Conservation (phyloP, 2,888 invertebrate species). For the Sthenelais limicola region DNA sequence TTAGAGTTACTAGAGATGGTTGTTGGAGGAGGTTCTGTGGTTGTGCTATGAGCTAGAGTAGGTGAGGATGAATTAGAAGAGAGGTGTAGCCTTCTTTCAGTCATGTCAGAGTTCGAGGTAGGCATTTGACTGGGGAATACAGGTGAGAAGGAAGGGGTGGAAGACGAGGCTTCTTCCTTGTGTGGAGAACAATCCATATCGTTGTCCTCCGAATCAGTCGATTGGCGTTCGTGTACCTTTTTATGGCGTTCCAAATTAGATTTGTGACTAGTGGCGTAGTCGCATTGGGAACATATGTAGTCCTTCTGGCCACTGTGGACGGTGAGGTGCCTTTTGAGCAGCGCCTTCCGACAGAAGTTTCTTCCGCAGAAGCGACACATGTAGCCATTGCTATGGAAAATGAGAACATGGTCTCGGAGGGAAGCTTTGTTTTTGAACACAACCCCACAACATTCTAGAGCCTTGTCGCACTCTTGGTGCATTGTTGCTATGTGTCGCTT, state of each 20-base stretch:
- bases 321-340: constrained; percentile 71
- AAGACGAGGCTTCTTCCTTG: constrained; percentile 4
- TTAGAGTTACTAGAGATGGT: not conserved
- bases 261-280: constrained; percentile 73
- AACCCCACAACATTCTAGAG: constrained; percentile 69
- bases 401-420: constrained; percentile 69
- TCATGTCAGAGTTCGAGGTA: too few species aligned
- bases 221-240: constrained; percentile 61
- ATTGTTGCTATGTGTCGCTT: constrained; percentile 72
- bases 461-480: constrained; percentile 67
- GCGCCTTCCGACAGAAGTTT: constrained; percentile 72
- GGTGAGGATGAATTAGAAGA: too few species aligned
- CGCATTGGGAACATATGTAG: constrained; percentile 70
- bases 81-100: too few species aligned
- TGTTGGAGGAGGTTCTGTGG: constrained; percentile 5
- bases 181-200: constrained; percentile 7
- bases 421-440: constrained; percentile 71
- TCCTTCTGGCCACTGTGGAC: constrained; percentile 73
- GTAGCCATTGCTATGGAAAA: constrained; percentile 71
- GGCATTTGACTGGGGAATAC: too few species aligned
- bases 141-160: constrained; percentile 20
- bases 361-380: constrained; percentile 70
- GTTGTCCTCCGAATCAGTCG: constrained; percentile 27
- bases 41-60: constrained; percentile 29
- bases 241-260: constrained; percentile 73